Evolutionary conservation across 2,888 invertebrate species (phyloP).

Genomic region (Melieria crassipennis): DNA sequence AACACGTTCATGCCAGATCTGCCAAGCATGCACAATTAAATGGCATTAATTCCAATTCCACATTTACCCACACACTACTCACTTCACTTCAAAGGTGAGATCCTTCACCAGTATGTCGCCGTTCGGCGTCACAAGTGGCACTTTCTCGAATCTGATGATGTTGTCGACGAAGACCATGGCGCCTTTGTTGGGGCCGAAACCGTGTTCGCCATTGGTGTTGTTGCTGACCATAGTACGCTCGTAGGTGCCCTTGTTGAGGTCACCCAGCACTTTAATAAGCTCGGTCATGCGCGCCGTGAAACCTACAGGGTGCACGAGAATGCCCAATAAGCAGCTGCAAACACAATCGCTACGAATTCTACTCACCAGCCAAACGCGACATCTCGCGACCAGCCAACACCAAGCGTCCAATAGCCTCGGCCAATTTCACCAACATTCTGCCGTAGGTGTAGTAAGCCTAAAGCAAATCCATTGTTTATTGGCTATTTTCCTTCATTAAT

Average conservation of each 20-base stretch:
- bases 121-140: conserved; percentile 96
- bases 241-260: conserved; percentile 82
- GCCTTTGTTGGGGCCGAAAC: conserved; percentile 78
- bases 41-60: not conserved
- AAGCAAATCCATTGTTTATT: conserved; percentile 1
- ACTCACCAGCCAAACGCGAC: conserved; percentile 84
- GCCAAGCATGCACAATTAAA: conserved; percentile 15
- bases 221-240: conserved; percentile 70
- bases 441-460: conserved; percentile 96
- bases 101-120: conserved; percentile 93
- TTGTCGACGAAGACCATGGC: conserved; percentile 85
- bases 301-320: conserved; percentile 43
- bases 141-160: conserved; percentile 88
- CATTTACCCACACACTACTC: conserved; percentile 49
- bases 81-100: conserved; percentile 87
- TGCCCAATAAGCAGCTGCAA: not conserved
- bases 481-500: not conserved
- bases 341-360: not conserved
- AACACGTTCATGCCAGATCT: conserved; percentile 94
- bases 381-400: conserved; percentile 95
- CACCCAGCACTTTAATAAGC: conserved; percentile 83
- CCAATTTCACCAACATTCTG: conserved; percentile 81
- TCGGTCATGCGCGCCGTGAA: conserved; percentile 94
- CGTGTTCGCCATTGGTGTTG: conserved; percentile 53
- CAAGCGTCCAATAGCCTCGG: conserved; percentile 95